Conservation (phyloP, 35 echinoderm and acorn worm species). For the Apostichopus japonicus region DNA sequence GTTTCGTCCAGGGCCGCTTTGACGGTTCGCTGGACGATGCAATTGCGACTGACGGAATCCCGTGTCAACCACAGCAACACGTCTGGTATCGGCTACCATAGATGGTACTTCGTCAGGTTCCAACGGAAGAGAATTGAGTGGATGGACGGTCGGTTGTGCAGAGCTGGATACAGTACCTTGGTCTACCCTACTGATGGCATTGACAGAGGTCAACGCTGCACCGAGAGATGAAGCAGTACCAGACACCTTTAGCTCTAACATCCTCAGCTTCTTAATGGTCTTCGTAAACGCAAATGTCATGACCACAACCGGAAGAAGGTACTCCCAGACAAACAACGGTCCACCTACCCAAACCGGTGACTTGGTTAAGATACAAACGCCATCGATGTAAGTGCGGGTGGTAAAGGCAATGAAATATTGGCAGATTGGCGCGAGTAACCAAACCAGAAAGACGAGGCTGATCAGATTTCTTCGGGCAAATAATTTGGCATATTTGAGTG, state of each 20-base stretch:
- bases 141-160: not conserved
- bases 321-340: slow-evolving; percentile 45
- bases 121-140: not conserved
- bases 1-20: not conserved
- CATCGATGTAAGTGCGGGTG: not conserved
- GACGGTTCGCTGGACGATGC: not conserved
- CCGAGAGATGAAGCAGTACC: not conserved
- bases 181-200: not conserved
- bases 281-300: slow-evolving; percentile 42
- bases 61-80: not conserved
- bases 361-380: not conserved
- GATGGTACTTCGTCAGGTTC: not conserved
- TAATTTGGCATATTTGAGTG: not conserved
- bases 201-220: not conserved
- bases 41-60: not conserved
- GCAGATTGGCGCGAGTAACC: slow-evolving; percentile 23
- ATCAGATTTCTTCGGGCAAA: not conserved
- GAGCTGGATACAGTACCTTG: not conserved
- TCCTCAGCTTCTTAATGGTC: slow-evolving; percentile 1
- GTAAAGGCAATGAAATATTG: slow-evolving; percentile 41
- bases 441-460: not conserved
- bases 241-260: slow-evolving; percentile 1
- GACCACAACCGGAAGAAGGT: slow-evolving; percentile 41
- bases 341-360: slow-evolving; percentile 26
- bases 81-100: not conserved